phyloP scores from a whole-genome alignment of 2,113 vertebrate genomes.

The Atherinomorus stipes region DNA sequence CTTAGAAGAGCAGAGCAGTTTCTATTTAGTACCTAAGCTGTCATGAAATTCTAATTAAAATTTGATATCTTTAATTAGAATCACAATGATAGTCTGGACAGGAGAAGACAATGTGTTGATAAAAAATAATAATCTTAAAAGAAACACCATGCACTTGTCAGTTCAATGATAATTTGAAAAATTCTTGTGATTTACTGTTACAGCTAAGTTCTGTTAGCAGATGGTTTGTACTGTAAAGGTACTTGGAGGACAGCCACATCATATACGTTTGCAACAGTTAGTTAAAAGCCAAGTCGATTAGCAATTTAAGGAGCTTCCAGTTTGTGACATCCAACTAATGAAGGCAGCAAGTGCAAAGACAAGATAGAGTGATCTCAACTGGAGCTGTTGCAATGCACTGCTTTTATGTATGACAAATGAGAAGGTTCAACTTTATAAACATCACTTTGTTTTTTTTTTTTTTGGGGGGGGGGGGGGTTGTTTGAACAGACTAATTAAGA shows the following conservation, averaged over 20 bases:
- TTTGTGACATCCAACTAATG: conserved; percentile 70
- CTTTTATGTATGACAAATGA: conserved; percentile 62
- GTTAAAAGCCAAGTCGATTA: conserved; percentile 76
- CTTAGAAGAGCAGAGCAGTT: conserved; percentile 21
- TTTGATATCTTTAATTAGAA: conserved; percentile 64
- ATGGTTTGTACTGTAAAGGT: conserved; percentile 62
- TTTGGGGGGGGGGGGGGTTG: too few relatives aligned
- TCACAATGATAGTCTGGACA: conserved; percentile 49
- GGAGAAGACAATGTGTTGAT: conserved; percentile 42
- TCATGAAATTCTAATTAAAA: conserved; percentile 57
- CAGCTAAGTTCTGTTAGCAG: conserved; percentile 42
- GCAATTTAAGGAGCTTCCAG: conserved; percentile 66
- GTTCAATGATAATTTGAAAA: conserved; percentile 45
- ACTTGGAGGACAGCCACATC: conserved; percentile 65
- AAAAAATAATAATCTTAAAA: conserved; percentile 55
- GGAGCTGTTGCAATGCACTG: conserved; percentile 16
- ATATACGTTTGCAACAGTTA: conserved; percentile 62
- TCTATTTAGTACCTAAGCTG: conserved; percentile 35
- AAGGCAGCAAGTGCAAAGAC: conserved; percentile 64
- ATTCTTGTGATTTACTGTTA: conserved; percentile 57
- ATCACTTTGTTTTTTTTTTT: conserved; percentile 20
- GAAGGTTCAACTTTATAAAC: conserved; percentile 45
- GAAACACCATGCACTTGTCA: conserved; percentile 55
- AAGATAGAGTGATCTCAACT: conserved; percentile 47
- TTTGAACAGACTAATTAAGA: too few relatives aligned